Evolutionary conservation across 64 coral and sea anemone species (phyloP), one percentile per base, ranked within the genome.

Genomic region (Porites lutea): DNA sequence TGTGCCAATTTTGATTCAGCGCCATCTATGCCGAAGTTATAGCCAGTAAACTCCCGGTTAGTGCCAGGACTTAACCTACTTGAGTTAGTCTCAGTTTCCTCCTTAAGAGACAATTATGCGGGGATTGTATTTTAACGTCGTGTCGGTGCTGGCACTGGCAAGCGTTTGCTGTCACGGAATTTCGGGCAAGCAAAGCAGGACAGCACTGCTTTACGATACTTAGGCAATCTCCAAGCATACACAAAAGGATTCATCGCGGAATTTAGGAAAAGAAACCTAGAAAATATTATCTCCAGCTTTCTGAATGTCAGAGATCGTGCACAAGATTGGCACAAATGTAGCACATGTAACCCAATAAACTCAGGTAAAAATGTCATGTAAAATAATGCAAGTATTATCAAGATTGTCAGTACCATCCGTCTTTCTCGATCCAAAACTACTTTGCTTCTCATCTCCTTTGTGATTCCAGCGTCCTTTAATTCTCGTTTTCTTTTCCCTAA

Each of bases 211-310:
- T 52, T 48, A 18, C 81, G 81, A 68, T 84, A 84, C 27, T 84
- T 84, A 5, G 81, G 62, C 47, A 84, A 48, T 68, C 81, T 67
- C 81, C 81, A 84, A 9, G 62, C 46, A 68, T 69, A 84, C 9
- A 84, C 81, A 68, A 84, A 84, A 16, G 81, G 81, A 49, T 84
- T 84, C 61, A 84, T 13, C 6, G 81, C 81, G 68, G 81, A 84
- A 48, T 84, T 84, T 18, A 84, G 62, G 81, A 84, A 84, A 84
- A 84, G 62, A 84, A 84, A 84, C 19, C 81, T 61, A 9, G 81
- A 84, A 20, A 68, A 84, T 13, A 84, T 60, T 2, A 84, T 68
- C 62, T 84, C 81, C 59, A 84, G 14, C 63, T 67, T 67, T 3
- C 11, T 37, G 65, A 84, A 84, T 6, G n/a, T 9, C 44, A 48